A percentile compares a stretch with the other conserved stretches of the same genome.
These are phyloP conservation scores for Nudaria mundana DNA, from an alignment of 2,888 invertebrate genomes.

Conservation along the genomic window DNA sequence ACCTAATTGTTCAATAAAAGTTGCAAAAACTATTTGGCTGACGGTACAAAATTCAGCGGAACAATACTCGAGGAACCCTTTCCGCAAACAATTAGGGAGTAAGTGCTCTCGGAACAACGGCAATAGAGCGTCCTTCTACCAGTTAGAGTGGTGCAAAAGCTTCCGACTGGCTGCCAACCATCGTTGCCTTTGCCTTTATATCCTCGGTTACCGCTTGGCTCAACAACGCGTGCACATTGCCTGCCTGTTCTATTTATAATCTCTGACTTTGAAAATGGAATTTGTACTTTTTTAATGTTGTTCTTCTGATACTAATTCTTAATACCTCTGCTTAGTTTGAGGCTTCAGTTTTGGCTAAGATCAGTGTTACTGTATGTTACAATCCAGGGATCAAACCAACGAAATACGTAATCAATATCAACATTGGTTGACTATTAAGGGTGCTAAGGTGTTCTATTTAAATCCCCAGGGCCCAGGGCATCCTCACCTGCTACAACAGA, in stretches of 20 bases:
- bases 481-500: too few relatives aligned
- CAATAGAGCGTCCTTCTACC: conserved; percentile 61
- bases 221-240: conserved; percentile 50
- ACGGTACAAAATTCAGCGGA: conserved; percentile 59
- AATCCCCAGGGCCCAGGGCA: too few relatives aligned
- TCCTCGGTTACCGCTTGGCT: conserved; percentile 48
- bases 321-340: too few relatives aligned
- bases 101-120: conserved; percentile 74
- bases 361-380: too few relatives aligned
- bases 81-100: conserved; percentile 78
- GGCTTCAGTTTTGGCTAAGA: too few relatives aligned
- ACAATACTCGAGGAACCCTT: conserved; percentile 77
- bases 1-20: too few relatives aligned
- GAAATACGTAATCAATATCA: too few relatives aligned
- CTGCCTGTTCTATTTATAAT: conserved; percentile 58
- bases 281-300: conserved; percentile 11
- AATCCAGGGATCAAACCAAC: too few relatives aligned
- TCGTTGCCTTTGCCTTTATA: conserved; percentile 65
- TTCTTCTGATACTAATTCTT: neutral
- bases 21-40: conserved; percentile 33
- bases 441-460: too few relatives aligned
- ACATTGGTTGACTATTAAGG: too few relatives aligned
- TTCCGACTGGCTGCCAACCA: conserved; percentile 68
- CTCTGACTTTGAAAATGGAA: conserved; percentile 41
- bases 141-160: conserved; percentile 45